Conservation (phyloP, 92 coral and sea anemone species). For the Micromussa lordhowensis region DNA sequence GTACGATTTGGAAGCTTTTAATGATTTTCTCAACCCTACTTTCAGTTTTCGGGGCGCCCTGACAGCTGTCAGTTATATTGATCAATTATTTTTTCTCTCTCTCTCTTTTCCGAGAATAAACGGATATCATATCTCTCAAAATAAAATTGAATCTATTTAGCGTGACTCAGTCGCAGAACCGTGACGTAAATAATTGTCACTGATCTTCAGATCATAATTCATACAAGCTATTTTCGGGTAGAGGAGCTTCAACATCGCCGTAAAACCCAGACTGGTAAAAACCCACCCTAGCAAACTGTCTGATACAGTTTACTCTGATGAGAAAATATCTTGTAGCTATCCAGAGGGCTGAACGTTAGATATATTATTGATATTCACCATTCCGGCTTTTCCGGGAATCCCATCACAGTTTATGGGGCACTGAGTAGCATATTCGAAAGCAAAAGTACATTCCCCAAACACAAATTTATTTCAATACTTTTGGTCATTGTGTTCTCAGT, state of each 20-base stretch:
- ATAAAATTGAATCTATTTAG: background rate
- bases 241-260: background rate
- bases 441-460: no score
- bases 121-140: background rate
- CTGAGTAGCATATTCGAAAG: no score
- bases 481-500: no score
- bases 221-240: background rate
- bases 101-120: background rate
- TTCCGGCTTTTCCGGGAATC: conserved; percentile 34
- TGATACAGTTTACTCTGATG: no score
- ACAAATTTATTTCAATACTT: no score
- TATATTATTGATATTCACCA: background rate
- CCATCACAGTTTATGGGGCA: no score
- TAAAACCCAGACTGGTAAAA: no score
- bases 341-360: background rate
- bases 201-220: no score
- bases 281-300: background rate
- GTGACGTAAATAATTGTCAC: background rate
- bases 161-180: conserved; percentile 1
- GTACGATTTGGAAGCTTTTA: background rate
- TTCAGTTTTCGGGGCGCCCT: background rate
- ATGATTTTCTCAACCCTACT: background rate
- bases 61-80: background rate
- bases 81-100: background rate
- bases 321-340: background rate